Evolutionary conservation across 2,113 vertebrate genomes (phyloP).

Genomic region (Catharus minimus): DNA sequence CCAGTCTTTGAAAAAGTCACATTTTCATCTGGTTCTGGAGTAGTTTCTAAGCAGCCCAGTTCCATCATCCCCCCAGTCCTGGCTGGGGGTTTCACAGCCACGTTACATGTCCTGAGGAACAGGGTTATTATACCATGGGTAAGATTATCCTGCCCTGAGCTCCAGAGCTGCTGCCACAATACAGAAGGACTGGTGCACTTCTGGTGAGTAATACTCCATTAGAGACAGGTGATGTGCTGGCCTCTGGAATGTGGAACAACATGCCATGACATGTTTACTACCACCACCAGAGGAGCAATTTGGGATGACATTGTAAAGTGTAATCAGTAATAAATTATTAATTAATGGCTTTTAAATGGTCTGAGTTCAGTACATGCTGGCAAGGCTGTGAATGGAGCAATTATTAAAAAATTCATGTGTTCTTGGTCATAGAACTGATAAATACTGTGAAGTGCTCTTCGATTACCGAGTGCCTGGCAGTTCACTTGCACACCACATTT

Average conservation of each 20-base stretch:
- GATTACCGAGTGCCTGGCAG: neutral
- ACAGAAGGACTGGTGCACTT: neutral
- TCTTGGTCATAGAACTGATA: slow-evolving; percentile 43
- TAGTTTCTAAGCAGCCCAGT: neutral
- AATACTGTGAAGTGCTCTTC: slow-evolving; percentile 33
- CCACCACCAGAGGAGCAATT: neutral
- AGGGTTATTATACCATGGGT: neutral
- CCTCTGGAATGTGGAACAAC: neutral
- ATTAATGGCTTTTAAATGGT: slow-evolving; percentile 33
- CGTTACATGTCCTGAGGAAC: neutral
- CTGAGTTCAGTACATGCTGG: neutral
- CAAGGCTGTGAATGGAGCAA: neutral
- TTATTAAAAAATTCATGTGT: slow-evolving; percentile 54
- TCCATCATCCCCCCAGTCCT: neutral
- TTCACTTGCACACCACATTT: neutral
- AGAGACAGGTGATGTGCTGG: neutral
- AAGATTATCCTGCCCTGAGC: neutral
- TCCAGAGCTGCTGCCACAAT: neutral
- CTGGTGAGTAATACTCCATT: neutral
- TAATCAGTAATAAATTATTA: slow-evolving; percentile 59
- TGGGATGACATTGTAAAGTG: neutral
- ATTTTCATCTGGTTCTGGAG: neutral
- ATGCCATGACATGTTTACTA: slow-evolving; percentile 24
- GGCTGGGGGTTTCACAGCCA: neutral
- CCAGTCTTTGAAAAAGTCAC: neutral